Evolutionary conservation across 2,888 invertebrate species (phyloP).

Genomic region (Melanostoma mellinum): DNA sequence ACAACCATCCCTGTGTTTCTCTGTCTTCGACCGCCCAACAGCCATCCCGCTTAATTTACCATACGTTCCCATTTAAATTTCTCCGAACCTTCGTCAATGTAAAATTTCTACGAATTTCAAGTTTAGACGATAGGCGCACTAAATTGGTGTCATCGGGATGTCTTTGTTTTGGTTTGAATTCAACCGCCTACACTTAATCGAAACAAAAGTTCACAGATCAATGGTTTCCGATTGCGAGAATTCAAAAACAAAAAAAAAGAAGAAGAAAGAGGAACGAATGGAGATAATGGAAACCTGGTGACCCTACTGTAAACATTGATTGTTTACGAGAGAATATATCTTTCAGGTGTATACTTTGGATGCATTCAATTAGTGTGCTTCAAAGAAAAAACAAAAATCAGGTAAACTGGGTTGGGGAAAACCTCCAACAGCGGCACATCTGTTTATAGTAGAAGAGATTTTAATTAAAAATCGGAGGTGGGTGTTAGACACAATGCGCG

Average conservation of each 20-base stretch:
- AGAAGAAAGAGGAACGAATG: neutral
- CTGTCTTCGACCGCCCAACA: no score
- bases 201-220: slow-evolving; percentile 46
- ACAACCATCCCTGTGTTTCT: no score
- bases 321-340: slow-evolving; percentile 42
- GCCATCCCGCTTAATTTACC: no score
- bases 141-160: slow-evolving; percentile 49
- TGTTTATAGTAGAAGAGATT: slow-evolving; percentile 7
- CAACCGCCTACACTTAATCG: slow-evolving; percentile 16
- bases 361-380: slow-evolving; percentile 33
- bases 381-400: neutral
- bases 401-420: neutral
- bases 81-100: no score
- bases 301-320: slow-evolving; percentile 49
- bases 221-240: slow-evolving; percentile 11
- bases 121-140: neutral
- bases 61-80: no score
- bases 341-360: slow-evolving; percentile 22
- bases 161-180: slow-evolving; percentile 24
- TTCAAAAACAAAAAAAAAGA: neutral
- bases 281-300: slow-evolving; percentile 37
- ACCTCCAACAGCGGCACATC: slow-evolving; percentile 22
- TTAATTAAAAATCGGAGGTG: slow-evolving; percentile 1
- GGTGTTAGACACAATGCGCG: slow-evolving; percentile 22
- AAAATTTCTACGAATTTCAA: no score